phyloP scores from a whole-genome alignment of 1,140 invertebrate genomes.

The Trachelipus rathkii region DNA sequence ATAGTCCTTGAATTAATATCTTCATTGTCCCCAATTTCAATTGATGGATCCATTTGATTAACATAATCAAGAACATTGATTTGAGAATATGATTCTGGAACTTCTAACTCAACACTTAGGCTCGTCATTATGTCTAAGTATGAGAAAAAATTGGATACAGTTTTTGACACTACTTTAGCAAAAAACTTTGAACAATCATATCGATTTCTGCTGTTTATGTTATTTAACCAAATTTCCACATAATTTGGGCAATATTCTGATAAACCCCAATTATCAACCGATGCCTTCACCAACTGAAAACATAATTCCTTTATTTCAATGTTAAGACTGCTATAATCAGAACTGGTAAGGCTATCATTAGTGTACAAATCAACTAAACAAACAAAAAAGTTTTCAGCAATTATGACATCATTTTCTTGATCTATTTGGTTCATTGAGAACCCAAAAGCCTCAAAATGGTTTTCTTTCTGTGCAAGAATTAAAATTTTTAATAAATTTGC shows the following conservation, averaged over 20 bases:
- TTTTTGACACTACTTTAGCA: neutral
- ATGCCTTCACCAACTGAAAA: neutral
- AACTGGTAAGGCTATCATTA: neutral
- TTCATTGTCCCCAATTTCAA: neutral
- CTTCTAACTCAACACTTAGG: neutral
- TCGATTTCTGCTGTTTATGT: neutral
- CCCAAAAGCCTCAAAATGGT: neutral
- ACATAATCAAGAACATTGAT: neutral
- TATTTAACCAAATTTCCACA: neutral
- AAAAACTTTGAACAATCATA: neutral
- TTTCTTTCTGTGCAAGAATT: neutral
- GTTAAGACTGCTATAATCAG: neutral
- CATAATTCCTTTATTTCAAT: neutral
- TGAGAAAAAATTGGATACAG: neutral
- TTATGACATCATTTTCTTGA: neutral
- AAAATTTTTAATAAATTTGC: neutral
- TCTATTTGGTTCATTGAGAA: neutral
- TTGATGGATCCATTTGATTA: neutral
- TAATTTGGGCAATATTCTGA: neutral
- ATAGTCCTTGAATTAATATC: neutral
- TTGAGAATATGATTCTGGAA: neutral
- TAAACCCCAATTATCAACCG: neutral
- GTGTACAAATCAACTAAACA: neutral
- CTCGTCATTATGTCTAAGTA: neutral
- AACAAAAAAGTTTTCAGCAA: neutral